Evolutionary conservation across 2,113 vertebrate species (phyloP).

Genomic region (Xerus inauris): DNA sequence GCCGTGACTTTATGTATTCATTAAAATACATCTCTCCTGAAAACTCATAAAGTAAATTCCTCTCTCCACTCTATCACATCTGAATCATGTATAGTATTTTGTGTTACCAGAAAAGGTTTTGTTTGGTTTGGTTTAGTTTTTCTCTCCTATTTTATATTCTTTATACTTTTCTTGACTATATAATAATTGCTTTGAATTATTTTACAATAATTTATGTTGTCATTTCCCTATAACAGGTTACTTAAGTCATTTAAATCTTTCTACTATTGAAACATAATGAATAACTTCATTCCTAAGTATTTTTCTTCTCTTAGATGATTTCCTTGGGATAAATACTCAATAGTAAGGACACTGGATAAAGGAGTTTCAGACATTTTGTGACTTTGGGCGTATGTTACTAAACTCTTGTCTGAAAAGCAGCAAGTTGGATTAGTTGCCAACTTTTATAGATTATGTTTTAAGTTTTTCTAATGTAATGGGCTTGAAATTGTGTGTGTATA

Average conservation of each 20-base stretch:
- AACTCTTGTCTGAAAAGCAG: constrained; percentile 65
- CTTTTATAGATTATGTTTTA: constrained; percentile 42
- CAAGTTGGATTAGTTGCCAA: constrained; percentile 47
- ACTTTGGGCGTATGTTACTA: constrained; percentile 51
- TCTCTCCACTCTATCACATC: neutral
- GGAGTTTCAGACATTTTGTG: constrained; percentile 60
- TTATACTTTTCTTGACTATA: constrained; percentile 18
- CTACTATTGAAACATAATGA: constrained; percentile 17
- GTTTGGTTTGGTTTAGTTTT: neutral
- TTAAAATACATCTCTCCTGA: neutral
- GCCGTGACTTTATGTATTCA: neutral
- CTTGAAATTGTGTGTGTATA: neutral
- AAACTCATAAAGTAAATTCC: neutral
- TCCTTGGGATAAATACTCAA: constrained; percentile 41
- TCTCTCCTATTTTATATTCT: neutral
- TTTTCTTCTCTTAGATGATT: constrained; percentile 62
- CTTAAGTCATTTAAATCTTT: constrained; percentile 31
- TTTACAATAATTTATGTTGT: constrained; percentile 46
- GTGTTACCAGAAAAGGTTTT: neutral
- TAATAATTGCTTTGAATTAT: constrained; percentile 7
- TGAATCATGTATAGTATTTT: neutral
- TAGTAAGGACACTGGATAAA: constrained; percentile 11
- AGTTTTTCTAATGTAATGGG: constrained; percentile 26
- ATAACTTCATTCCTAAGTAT: constrained; percentile 40
- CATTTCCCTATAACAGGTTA: neutral